A percentile compares a stretch with the other conserved stretches of the same genome.
phyloP scores from a whole-genome alignment of 2,113 vertebrate genomes.

The Podarcis raffonei region DNA sequence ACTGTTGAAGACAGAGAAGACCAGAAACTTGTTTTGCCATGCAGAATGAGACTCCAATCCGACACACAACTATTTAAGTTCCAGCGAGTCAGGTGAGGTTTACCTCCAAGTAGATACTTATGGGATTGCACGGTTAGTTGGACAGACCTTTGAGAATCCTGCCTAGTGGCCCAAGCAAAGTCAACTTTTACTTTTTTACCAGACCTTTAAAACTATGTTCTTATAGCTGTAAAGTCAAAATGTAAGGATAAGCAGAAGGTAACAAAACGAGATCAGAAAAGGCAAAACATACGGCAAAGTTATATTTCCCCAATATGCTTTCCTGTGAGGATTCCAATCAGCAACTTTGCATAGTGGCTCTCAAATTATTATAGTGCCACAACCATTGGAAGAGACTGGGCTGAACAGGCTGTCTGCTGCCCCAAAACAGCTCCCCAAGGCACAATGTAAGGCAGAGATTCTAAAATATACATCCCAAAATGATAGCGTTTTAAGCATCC shows the following conservation, averaged over 20 bases:
- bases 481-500: not conserved
- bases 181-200: not conserved
- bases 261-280: not conserved
- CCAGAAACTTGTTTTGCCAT: not conserved
- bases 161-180: not conserved
- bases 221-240: not conserved
- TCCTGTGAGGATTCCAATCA: not conserved
- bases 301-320: not conserved
- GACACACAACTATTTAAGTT: no score
- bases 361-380: not conserved
- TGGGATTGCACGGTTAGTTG: not conserved
- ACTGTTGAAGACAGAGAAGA: accelerated
- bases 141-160: not conserved
- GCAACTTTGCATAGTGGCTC: not conserved
- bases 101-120: no score
- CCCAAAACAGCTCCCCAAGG: not conserved
- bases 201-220: not conserved
- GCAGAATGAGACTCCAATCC: not conserved
- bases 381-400: not conserved
- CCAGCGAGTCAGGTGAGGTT: no score
- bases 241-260: not conserved
- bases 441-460: not conserved
- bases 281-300: not conserved
- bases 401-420: not conserved
- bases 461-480: not conserved